Evolutionary conservation across 2,888 invertebrate species (phyloP), one percentile per base, ranked within the genome.

Genomic region (Argyresthia goedartella): DNA sequence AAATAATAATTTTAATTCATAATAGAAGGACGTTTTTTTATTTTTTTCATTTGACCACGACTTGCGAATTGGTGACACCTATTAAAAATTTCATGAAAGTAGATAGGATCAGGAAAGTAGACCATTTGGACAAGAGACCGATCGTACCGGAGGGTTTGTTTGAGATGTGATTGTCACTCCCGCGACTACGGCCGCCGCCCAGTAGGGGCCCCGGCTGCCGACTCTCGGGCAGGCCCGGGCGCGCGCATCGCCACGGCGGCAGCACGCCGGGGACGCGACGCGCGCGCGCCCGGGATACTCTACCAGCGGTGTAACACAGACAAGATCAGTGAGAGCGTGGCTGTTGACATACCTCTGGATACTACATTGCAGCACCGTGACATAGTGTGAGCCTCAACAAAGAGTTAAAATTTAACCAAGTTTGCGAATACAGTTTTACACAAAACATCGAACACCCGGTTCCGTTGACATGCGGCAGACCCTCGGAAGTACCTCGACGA

Each of bases 221-320:
- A 87, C 87, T 87, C 87, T 86, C 87, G 65, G 76, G 77, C 76
- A 77, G 69, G 66, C 60, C 55, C 58, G 55, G 58, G n/a, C 60
- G 67, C 60, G 58, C 55, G 64, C 67, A 52, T 56, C 61, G 59
- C 60, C 33, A 39, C 47, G 14, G 43, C 66, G 64, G 67, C 84
- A 82, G 60, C 67, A 84, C 85, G 81, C 63, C 65, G 53, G 59
- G 66, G 68, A 51, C 62, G 53, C 66, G 58, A 51, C 45, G 57
- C 59, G 57, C 65, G 54, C 64, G 58, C 60, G 64, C 53, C 64
- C 50, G 60, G 59, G 60, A 64, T 76, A 45, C 63, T 87, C 72
- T 87, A 71, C 80, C 87, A 75, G 73, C 71, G 70, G 73, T 75
- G 81, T 87, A 86, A 87, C 85, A 81, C 87, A 79, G 54, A 59